Base-by-base conservation (phyloP, 2,888 invertebrate species). In the Eristalinus sepulchralis region DNA sequence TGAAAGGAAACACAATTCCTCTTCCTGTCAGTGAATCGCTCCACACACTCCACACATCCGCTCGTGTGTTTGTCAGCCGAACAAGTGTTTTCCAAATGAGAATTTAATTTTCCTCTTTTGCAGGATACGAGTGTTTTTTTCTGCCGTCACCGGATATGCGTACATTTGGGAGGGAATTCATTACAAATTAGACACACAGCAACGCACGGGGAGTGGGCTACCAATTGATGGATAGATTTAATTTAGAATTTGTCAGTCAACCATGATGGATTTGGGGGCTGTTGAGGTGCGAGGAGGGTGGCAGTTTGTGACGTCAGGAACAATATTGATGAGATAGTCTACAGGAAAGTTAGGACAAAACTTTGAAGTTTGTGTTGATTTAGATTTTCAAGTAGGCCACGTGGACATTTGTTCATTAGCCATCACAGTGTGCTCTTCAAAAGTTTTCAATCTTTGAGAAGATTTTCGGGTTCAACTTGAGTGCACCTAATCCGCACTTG, bases 201-300 rank as follows among this genome's bases (percentile, higher is more conserved):
- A 47, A 17, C 47, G 47, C 47, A 47, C 47, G 17, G 17, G 8
- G 47, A 47, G 47, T 47, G 47, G 47, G 47, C 47, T 17, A 47
- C 47, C 47, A 17, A 72, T 72, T 72, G 72, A 72, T 72, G 72
- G 53, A 72, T 72, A 63, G 72, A 62, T 63, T 72, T 72, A 47
- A 63, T 53, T 72, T 53, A 33, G 33, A 62, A 22, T 53, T 63
- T 53, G 62, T 72, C 62, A 57, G 71, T 60, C 31, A 39, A 47
- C 17, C 47, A 47, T 47, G 47, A 47, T 47, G 47, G 17, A 47
- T 47, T 47, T 0, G 47, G 17, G 47, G 47, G 17, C 47, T n/a
- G 3, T 39, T n/a, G n/a, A 17, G 6, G n/a, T 8, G 8, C 6
- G 8, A 6, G 17, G 0, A 1, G 8, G 34, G 10, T 9, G 34